Base-by-base conservation (phyloP, 2,113 vertebrate genomes). In the Romanogobio albipinnatus region DNA sequence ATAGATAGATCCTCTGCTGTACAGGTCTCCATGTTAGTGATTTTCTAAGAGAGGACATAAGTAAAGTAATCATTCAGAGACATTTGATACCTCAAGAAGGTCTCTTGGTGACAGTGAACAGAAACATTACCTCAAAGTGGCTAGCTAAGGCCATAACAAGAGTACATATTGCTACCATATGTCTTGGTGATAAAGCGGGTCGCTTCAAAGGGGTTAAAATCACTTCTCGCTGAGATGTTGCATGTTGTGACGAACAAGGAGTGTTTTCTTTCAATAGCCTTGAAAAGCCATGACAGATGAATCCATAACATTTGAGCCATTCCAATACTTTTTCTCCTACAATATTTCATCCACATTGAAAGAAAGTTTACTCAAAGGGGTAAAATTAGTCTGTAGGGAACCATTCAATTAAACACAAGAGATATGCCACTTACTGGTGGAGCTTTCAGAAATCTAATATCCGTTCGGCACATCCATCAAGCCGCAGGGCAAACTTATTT, bases 391-490 rank as follows among this genome's bases (percentile, higher is more conserved):
- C 10, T 17, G 29, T 51, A 22, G 26, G 58, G 61, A 86, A 75
- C 22, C 62, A 39, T 75, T 75, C 15, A 74, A 49, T 75, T 49
- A 66, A 83, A 85, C 71, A 80, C 78, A 74, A 75, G 59, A 83
- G 66, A 81, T 58, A 85, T 47, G 74, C 36, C 17, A 26, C 74
- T 73, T 66, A 10, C 64, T 85, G 58, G 47, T 83, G 29, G 17
- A 76, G 73, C 45, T 66, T 22, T 56, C 45, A 64, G 49, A 87
- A 76, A 85, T 83, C 83, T 83, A 82, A 83, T 74, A 64, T 82
- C 53, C 51, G 29, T 70, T 71, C n/a, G 29, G n/a, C 36, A 83
- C 80, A 83, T 83, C 81, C 66, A 85, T 85, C 74, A 83, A 64
- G 56, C 75, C 43, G 36, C 80, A 53, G 64, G 80, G 80, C 45